A percentile compares a stretch with the other conserved stretches of the same genome.
Evolutionary conservation across 2,797 vertebrate genomes (phyloP).

Genomic region (Paramormyrops hopkinsi): DNA sequence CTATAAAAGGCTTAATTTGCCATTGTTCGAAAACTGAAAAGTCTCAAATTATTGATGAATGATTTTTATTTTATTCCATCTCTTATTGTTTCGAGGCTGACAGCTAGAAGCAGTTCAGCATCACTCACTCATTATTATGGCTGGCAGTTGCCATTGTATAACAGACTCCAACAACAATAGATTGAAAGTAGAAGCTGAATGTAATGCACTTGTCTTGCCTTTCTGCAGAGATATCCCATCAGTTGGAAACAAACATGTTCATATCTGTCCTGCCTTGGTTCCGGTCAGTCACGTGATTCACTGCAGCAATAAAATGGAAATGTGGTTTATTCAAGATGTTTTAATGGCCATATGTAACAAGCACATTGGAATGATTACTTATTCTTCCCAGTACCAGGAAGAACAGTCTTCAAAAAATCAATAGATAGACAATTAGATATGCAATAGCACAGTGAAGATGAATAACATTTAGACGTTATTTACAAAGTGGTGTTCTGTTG

Average conservation of each 20-base stretch:
- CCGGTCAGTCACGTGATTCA: background rate
- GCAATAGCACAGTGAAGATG: background rate
- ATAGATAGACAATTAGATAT: background rate
- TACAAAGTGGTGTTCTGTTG: background rate
- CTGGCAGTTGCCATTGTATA: slow-evolving; percentile 8
- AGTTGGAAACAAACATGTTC: background rate
- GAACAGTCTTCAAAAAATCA: background rate
- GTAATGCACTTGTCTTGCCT: slow-evolving; percentile 15
- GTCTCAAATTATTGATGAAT: background rate
- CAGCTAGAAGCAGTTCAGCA: background rate
- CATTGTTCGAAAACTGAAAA: background rate
- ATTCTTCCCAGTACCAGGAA: background rate
- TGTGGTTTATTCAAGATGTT: background rate
- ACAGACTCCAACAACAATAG: slow-evolving; percentile 17
- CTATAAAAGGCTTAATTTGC: background rate
- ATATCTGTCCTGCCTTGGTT: background rate
- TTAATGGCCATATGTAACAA: background rate
- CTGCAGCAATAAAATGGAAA: background rate
- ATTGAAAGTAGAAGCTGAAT: background rate
- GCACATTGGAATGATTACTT: background rate
- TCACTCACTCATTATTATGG: slow-evolving; percentile 3
- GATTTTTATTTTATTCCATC: background rate
- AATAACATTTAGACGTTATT: background rate
- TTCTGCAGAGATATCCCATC: background rate
- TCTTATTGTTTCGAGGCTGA: background rate